Conservation (phyloP, 2,113 vertebrate species). For the Myrmecophaga tridactyla region DNA sequence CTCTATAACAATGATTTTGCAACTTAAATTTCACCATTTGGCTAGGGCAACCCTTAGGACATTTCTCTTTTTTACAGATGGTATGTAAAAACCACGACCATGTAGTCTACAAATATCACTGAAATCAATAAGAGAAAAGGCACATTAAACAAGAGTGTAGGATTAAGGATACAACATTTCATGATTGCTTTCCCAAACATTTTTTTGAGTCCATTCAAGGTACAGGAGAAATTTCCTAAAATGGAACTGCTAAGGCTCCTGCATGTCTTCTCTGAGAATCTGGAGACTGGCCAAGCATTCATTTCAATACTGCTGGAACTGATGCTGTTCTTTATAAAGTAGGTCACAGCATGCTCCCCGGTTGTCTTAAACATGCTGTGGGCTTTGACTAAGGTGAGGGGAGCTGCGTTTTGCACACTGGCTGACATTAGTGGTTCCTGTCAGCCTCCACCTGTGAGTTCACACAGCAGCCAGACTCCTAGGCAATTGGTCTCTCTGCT, state of each 20-base stretch:
- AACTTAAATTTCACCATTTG: not conserved
- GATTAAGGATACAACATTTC: conserved; percentile 55
- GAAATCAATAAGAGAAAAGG: conserved; percentile 44
- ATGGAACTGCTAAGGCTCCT: conserved; percentile 33
- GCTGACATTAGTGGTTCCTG: not conserved
- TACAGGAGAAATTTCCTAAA: conserved; percentile 20
- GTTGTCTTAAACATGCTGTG: not conserved
- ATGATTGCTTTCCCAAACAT: conserved; percentile 34
- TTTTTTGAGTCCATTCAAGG: conserved; percentile 37
- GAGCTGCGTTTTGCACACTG: not conserved
- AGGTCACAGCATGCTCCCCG: conserved; percentile 15
- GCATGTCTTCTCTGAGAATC: not conserved
- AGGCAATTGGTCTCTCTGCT: not conserved
- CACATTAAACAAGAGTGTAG: conserved; percentile 25
- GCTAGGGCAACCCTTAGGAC: not conserved
- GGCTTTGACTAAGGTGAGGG: not conserved
- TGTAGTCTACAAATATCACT: conserved; percentile 28
- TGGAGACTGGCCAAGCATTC: conserved; percentile 25
- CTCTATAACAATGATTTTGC: not conserved
- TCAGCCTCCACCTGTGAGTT: not conserved
- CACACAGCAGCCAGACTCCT: not conserved
- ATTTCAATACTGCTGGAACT: conserved; percentile 23
- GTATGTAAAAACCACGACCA: conserved; percentile 31
- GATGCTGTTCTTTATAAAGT: conserved; percentile 25
- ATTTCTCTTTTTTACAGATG: conserved; percentile 39